Percentiles rank a stretch among this genome's conserved stretches.
Evolutionary conservation across 2,113 vertebrate genomes (phyloP).

Genomic region (Rattus rattus): DNA sequence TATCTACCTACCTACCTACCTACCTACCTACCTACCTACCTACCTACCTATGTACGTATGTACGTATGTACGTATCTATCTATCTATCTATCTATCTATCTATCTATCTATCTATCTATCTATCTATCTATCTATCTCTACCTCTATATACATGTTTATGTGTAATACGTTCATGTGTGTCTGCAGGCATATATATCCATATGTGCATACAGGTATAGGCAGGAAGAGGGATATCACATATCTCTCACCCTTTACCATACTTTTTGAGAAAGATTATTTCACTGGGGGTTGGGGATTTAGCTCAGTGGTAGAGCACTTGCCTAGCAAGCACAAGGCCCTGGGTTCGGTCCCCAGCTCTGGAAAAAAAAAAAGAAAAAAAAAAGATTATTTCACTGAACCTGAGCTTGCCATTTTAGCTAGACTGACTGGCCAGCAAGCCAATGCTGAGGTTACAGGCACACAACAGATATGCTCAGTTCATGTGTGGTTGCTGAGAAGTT

Average conservation of each 20-base stretch:
- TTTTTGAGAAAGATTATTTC: neutral
- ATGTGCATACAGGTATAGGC: neutral
- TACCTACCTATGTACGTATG: neutral
- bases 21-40: neutral
- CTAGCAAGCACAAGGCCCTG: no score
- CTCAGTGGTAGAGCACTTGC: no score
- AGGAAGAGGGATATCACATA: neutral
- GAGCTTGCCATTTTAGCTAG: neutral
- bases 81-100: neutral
- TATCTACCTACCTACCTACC: neutral
- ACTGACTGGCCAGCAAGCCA: neutral
- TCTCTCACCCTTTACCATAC: neutral
- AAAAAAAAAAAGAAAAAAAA: no score
- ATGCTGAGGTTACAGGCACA: neutral
- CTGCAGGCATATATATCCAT: no score
- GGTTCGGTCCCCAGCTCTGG: no score
- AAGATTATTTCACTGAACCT: neutral
- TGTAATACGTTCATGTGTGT: no score
- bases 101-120: neutral
- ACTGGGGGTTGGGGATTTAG: no score
- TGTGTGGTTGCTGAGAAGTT: neutral
- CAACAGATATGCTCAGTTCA: neutral
- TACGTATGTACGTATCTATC: neutral
- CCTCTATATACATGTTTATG: neutral
- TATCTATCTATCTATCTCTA: neutral